Conservation (phyloP, 2,888 invertebrate genomes). For the Archaeoteleia sp. region DNA sequence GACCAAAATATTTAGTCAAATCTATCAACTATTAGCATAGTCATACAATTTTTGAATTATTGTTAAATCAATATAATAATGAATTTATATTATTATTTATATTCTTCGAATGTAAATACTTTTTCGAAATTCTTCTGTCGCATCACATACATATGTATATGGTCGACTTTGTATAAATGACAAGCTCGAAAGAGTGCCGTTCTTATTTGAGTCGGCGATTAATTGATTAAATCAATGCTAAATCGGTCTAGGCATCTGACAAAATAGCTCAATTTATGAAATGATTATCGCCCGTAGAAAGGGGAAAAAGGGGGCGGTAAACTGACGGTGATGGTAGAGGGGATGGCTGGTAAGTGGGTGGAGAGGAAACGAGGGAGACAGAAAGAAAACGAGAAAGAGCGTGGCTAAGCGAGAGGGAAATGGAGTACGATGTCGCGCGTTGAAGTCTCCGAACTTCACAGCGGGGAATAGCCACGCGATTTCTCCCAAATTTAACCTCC, state of each 20-base stretch:
- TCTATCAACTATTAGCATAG: too few relatives aligned
- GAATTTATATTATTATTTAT: too few relatives aligned
- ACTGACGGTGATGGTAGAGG: slow-evolving; percentile 32
- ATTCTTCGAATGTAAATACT: too few relatives aligned
- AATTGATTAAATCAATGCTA: slow-evolving; percentile 50
- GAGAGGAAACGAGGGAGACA: slow-evolving; percentile 54
- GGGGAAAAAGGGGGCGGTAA: slow-evolving; percentile 57
- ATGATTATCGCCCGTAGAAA: slow-evolving; percentile 41
- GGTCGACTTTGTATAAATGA: too few relatives aligned
- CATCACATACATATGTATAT: too few relatives aligned
- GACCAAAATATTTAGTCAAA: too few relatives aligned
- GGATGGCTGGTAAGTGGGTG: slow-evolving; percentile 57
- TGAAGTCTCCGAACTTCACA: slow-evolving; percentile 69
- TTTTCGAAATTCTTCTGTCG: too few relatives aligned
- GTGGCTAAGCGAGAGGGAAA: slow-evolving; percentile 54
- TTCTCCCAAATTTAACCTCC: slow-evolving; percentile 1
- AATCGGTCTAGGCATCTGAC: slow-evolving; percentile 39
- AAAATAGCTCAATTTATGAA: slow-evolving; percentile 49
- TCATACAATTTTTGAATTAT: too few relatives aligned
- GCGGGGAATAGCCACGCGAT: slow-evolving; percentile 19
- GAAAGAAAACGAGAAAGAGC: slow-evolving; percentile 54
- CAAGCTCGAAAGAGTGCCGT: too few relatives aligned
- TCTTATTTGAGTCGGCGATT: slow-evolving; percentile 50
- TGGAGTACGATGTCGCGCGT: slow-evolving; percentile 66
- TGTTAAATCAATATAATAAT: too few relatives aligned